These are phyloP conservation scores for Drosophila mimetica DNA, from an alignment of 2,888 invertebrate species.

Conservation along the genomic window DNA sequence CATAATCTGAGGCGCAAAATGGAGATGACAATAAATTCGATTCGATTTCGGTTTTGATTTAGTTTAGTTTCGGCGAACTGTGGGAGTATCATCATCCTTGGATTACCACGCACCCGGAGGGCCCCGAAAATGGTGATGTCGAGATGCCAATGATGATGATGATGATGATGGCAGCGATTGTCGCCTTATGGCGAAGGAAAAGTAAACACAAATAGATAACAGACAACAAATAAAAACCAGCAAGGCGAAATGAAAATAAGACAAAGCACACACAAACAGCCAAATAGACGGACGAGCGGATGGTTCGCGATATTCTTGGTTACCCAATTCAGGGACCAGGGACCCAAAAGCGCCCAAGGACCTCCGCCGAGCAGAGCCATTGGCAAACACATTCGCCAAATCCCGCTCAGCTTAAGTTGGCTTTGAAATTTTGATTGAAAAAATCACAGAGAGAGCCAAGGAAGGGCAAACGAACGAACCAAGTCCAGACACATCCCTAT, in stretches of 20 bases:
- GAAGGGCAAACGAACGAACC: conserved; percentile 41
- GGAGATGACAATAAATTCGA: conserved; percentile 81
- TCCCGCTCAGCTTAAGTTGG: conserved; percentile 74
- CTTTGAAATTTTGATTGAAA: conserved; percentile 80
- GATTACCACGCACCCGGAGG: conserved; percentile 60
- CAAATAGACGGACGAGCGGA: conserved; percentile 26
- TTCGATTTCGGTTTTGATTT: conserved; percentile 79
- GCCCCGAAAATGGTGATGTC: conserved; percentile 19
- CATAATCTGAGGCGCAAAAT: conserved; percentile 77
- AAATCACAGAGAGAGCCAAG: conserved; percentile 55
- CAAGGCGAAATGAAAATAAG: conserved; percentile 76
- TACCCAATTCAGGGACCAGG: conserved; percentile 38
- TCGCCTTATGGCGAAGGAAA: conserved; percentile 76
- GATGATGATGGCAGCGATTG: conserved; percentile 61
- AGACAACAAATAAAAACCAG: conserved; percentile 75
- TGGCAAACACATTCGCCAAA: conserved; percentile 69
- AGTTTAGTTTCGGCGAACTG: conserved; percentile 60
- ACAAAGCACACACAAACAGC: conserved; percentile 71
- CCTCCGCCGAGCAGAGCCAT: conserved; percentile 37
- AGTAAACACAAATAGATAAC: conserved; percentile 76
- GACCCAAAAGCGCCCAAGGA: conserved; percentile 26
- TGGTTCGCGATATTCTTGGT: conserved; percentile 47
- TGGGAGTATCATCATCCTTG: conserved; percentile 74
- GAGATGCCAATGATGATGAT: conserved; percentile 26
- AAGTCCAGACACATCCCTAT: conserved; percentile 39